Percentiles rank a stretch among this genome's conserved stretches.
Conservation (phyloP, 2,888 invertebrate genomes). For the Oscheius sp. region DNA sequence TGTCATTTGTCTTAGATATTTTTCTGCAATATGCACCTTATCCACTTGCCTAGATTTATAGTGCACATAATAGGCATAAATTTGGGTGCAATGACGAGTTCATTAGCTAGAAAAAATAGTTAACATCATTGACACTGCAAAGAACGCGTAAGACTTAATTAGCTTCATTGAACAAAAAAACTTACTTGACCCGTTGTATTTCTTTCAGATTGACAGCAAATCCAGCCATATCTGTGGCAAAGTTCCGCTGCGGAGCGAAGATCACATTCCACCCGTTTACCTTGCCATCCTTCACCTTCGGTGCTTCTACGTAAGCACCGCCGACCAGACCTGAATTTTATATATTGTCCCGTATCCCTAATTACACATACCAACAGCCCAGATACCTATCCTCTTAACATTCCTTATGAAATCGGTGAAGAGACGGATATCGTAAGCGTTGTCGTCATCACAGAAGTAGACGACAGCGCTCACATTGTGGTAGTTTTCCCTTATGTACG, state of each 20-base stretch:
- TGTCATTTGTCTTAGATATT: too few species aligned
- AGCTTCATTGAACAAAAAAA: not conserved
- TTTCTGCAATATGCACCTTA: too few species aligned
- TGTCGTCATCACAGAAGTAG: conserved; percentile 84
- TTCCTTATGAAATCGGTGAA: conserved; percentile 80
- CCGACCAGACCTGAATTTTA: conserved; percentile 31
- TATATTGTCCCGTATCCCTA: not conserved
- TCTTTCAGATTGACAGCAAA: conserved; percentile 84
- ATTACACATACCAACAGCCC: conserved; percentile 77
- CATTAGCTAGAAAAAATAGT: too few species aligned
- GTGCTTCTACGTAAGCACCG: conserved; percentile 37
- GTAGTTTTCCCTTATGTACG: conserved; percentile 58
- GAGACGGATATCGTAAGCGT: conserved; percentile 80
- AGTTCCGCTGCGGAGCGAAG: conserved; percentile 80
- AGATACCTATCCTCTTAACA: conserved; percentile 83
- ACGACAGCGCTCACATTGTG: conserved; percentile 78
- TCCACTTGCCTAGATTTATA: too few species aligned
- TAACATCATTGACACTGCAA: conserved; percentile 37
- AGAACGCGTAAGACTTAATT: conserved; percentile 35
- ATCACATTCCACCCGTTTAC: conserved; percentile 41
- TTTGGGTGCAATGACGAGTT: too few species aligned
- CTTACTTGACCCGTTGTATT: conserved; percentile 35
- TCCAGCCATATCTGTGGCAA: conserved; percentile 97
- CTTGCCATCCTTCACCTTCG: conserved; percentile 28
- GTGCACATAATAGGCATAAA: too few species aligned